Evolutionary conservation across 2,888 invertebrate species (phyloP).

Genomic region (Agrenia bidenticulata): DNA sequence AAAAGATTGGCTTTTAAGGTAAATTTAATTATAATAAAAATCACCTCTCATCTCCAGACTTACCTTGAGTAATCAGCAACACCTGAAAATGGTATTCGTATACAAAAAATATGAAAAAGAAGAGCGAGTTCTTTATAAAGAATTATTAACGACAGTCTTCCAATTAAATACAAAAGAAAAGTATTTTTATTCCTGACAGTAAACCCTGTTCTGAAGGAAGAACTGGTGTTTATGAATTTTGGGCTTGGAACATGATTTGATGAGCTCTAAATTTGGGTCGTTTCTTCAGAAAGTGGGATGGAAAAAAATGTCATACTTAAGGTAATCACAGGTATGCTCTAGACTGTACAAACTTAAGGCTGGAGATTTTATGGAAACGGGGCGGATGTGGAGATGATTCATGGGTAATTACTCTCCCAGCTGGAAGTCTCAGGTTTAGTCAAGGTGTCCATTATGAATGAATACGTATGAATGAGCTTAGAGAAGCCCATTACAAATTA

Average conservation of each 20-base stretch:
- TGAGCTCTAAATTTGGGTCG: slow-evolving; percentile 42
- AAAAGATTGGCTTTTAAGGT: no score
- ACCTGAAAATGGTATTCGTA: no score
- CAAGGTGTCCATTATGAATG: slow-evolving; percentile 44
- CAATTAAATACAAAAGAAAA: not conserved
- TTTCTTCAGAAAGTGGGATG: slow-evolving; percentile 23
- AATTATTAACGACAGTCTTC: not conserved
- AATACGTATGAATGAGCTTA: slow-evolving; percentile 33
- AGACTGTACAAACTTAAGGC: slow-evolving; percentile 4
- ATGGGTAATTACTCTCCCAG: slow-evolving; percentile 53
- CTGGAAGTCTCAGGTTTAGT: slow-evolving; percentile 50
- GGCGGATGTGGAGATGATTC: slow-evolving; percentile 53
- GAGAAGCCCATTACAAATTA: slow-evolving; percentile 33
- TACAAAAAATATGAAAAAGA: no score
- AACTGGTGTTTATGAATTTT: not conserved
- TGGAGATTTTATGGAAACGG: slow-evolving; percentile 27
- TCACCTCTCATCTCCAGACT: no score
- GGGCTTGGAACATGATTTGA: slow-evolving; percentile 25
- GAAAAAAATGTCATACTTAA: slow-evolving; percentile 12
- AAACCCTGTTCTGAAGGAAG: not conserved
- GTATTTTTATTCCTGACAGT: not conserved
- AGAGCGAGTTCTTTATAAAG: not conserved
- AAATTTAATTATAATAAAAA: no score
- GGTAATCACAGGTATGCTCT: not conserved
- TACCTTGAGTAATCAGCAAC: no score